These are phyloP conservation scores for Promerops cafer DNA, from an alignment of 2,113 vertebrate genomes.

Conservation along the genomic window DNA sequence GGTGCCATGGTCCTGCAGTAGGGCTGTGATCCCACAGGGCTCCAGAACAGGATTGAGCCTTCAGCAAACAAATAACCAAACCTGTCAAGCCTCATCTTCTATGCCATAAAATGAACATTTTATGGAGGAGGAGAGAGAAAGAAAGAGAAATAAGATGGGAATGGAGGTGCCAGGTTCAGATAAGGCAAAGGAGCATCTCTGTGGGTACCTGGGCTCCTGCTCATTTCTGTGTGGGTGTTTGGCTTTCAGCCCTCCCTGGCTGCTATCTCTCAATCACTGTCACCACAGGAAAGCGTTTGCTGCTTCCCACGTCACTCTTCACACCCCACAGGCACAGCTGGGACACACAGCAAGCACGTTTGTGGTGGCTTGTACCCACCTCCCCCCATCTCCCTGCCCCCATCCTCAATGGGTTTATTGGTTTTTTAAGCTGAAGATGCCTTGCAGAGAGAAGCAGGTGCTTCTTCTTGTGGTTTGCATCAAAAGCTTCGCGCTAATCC, in stretches of 20 bases:
- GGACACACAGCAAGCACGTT: rapidly evolving
- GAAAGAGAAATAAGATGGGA: background rate
- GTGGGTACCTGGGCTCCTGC: background rate
- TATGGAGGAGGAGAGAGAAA: background rate
- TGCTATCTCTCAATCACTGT: slow-evolving; percentile 8
- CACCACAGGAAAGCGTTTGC: slow-evolving; percentile 32
- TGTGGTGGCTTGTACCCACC: background rate
- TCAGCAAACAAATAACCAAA: background rate
- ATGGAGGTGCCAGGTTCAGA: background rate
- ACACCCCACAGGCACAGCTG: background rate
- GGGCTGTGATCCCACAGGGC: background rate
- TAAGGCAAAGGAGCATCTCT: background rate
- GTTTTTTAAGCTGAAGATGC: background rate
- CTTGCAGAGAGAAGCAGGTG: background rate
- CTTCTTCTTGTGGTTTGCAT: background rate
- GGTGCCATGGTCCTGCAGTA: background rate
- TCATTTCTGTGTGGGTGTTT: background rate
- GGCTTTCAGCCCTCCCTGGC: background rate
- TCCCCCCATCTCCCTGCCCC: background rate
- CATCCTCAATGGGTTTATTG: background rate
- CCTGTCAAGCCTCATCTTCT: background rate
- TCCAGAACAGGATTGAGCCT: background rate
- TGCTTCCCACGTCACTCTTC: slow-evolving; percentile 13
- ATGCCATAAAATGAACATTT: background rate
- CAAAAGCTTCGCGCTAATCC: background rate